A percentile compares a stretch with the other conserved stretches of the same genome.
phyloP scores from a whole-genome alignment of 2,888 invertebrate species.

The Perdita meconis region DNA sequence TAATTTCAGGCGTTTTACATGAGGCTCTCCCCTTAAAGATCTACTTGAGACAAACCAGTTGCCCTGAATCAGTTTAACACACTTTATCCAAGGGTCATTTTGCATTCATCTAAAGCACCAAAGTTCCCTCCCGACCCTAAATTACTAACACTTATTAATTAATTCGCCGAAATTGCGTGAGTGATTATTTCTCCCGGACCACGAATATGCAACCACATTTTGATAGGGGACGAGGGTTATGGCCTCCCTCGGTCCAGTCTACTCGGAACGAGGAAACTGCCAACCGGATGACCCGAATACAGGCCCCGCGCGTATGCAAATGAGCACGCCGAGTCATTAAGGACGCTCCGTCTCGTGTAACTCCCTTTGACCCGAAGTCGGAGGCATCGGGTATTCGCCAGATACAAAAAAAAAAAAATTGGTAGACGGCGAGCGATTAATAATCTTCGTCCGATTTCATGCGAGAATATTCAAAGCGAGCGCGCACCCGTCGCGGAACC shows the following conservation, averaged over 20 bases:
- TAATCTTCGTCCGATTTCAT: slow-evolving; percentile 44
- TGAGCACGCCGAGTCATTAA: slow-evolving; percentile 50
- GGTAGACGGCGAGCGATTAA: slow-evolving; percentile 41
- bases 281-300: slow-evolving; percentile 73
- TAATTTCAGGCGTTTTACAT: too few relatives aligned
- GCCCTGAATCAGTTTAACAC: too few relatives aligned
- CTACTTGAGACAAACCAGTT: too few relatives aligned
- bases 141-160: neutral
- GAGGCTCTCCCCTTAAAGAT: too few relatives aligned
- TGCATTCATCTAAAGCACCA: too few relatives aligned
- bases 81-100: too few relatives aligned
- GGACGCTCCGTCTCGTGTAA: slow-evolving; percentile 37
- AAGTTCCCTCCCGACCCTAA: too few relatives aligned
- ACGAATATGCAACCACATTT: neutral
- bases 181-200: neutral
- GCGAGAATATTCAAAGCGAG: slow-evolving; percentile 1
- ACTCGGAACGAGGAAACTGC: slow-evolving; percentile 59
- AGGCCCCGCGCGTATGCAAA: slow-evolving; percentile 36
- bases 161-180: neutral
- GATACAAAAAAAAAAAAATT: slow-evolving; percentile 21
- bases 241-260: neutral
- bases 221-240: neutral
- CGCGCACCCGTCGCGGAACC: neutral
- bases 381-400: slow-evolving; percentile 27
- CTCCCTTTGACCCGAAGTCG: neutral